Base-by-base conservation (phyloP, 2,888 invertebrate species). In the Folsomia manolachei region DNA sequence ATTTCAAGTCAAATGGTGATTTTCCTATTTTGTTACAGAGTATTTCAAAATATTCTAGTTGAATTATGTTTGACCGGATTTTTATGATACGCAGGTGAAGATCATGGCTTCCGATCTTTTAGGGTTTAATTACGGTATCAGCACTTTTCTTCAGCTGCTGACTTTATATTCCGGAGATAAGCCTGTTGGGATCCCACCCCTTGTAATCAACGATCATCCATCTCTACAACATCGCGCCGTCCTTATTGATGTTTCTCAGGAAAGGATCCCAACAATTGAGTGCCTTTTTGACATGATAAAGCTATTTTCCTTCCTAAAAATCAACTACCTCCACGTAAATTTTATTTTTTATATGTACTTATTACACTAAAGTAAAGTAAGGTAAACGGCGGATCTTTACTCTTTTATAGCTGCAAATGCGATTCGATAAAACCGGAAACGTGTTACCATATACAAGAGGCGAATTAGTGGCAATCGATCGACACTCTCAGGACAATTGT, bases 131-230 rank as follows among this genome's bases (percentile, higher is more conserved):
- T 87, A 87, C 82, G 88, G 87, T 1, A 84, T 88, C 63, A 85
- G 85, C 60, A 88, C 88, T 0, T 84, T 88, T 63, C 84, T 86
- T 2, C 88, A 88, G 81, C 84, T 88, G 74, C 82, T 88, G 53
- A 83, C 84, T 56, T 81, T 88, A 68, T 86, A 85, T 80, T 83
- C 83, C 74, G 82, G 79, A 74, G 82, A 82, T 66, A 81, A 79
- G 21, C 79, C 82, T 11, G 84, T 83, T 56, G 83, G 83, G 2
- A 79, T 83, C 27, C 80, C 82, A 9, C 83, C 86, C 14, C 83
- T 86, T 62, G 82, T 86, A 39, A 87, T 88, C 72, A 86, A 87
- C 75, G 89, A 89, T 80, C 85, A 86, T 79, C 88, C 89, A 1
- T 84, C 86, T 69, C 83, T 88, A 53, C 83, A 84, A 27, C 86